phyloP scores from a whole-genome alignment of 2,888 invertebrate genomes.

The Chromoteleia sp. region DNA sequence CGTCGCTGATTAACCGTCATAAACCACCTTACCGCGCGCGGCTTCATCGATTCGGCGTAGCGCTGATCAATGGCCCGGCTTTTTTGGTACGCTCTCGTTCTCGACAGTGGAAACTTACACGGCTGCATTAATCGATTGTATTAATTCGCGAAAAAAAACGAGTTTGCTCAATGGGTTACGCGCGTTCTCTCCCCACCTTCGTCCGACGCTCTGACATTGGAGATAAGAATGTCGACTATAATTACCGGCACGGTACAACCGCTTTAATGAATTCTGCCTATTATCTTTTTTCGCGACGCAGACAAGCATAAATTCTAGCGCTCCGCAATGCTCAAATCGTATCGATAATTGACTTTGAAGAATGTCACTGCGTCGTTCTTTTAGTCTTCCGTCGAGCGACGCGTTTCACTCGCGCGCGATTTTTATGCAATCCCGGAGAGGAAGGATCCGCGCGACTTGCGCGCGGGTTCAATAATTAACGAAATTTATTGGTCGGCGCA shows the following conservation, averaged over 20 bases:
- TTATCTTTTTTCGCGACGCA: constrained; percentile 49
- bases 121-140: constrained; percentile 20
- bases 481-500: constrained; percentile 83
- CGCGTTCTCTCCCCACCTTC: constrained; percentile 1
- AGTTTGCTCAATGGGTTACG: constrained; percentile 28
- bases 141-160: constrained; percentile 30
- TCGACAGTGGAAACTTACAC: not conserved
- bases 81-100: not conserved
- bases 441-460: not conserved
- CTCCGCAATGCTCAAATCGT: constrained; percentile 39
- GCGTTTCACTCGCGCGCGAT: constrained; percentile 2
- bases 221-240: constrained; percentile 47
- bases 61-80: not conserved
- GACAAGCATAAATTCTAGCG: constrained; percentile 44
- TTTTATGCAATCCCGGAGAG: not conserved
- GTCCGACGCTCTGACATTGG: constrained; percentile 30
- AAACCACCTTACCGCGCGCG: constrained; percentile 13
- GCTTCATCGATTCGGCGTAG: not conserved
- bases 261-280: constrained; percentile 62
- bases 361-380: constrained; percentile 36
- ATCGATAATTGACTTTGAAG: constrained; percentile 53
- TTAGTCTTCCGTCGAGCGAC: not conserved
- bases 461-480: constrained; percentile 76
- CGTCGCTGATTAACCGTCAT: constrained; percentile 40
- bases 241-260: constrained; percentile 43